phyloP scores from a whole-genome alignment of 2,888 invertebrate species.

The Drosophila greeni region DNA sequence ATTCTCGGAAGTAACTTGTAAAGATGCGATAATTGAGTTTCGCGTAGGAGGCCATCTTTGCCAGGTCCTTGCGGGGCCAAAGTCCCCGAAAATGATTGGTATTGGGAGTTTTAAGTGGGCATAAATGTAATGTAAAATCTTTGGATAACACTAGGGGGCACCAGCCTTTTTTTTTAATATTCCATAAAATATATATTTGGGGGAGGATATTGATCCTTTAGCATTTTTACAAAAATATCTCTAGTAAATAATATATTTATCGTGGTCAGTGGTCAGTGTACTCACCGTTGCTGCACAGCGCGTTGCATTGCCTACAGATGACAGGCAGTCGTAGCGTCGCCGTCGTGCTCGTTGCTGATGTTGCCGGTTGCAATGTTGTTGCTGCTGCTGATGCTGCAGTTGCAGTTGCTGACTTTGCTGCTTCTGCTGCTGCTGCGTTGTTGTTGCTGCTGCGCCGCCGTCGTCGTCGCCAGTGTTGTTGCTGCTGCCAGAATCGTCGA shows the following conservation, averaged over 20 bases:
- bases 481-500: constrained; percentile 38
- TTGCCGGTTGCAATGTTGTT: constrained; percentile 41
- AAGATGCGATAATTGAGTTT: constrained; percentile 35
- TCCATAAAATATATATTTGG: not conserved
- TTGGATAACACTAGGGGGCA: too few relatives aligned
- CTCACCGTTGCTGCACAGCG: constrained; percentile 79
- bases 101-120: constrained; percentile 1
- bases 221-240: not conserved
- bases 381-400: constrained; percentile 6
- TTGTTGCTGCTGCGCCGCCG: constrained; percentile 25
- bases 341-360: constrained; percentile 54
- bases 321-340: constrained; percentile 74
- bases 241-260: not conserved
- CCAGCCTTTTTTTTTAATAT: not conserved
- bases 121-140: too few relatives aligned
- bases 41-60: constrained; percentile 12
- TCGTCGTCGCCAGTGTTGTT: constrained; percentile 36
- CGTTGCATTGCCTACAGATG: constrained; percentile 79
- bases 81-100: constrained; percentile 19
- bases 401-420: constrained; percentile 1
- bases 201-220: not conserved
- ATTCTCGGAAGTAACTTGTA: constrained; percentile 36
- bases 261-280: constrained; percentile 30
- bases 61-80: constrained; percentile 14
- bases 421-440: constrained; percentile 35